Evolutionary conservation across 2,888 invertebrate genomes (phyloP).

Genomic region (Lucinisca nassula): DNA sequence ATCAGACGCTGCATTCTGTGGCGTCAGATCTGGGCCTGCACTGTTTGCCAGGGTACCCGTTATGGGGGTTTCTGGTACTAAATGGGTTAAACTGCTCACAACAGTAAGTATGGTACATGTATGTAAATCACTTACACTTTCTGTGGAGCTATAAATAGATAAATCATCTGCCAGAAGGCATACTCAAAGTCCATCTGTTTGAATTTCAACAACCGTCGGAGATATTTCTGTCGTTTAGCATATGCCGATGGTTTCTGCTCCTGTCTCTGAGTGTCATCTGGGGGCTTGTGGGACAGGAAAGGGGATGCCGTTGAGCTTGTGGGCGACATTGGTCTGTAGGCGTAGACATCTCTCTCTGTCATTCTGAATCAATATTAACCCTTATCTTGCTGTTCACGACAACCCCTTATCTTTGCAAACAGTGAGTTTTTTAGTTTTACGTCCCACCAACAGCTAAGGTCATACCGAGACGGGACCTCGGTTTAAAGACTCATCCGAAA

Average conservation of each 20-base stretch:
- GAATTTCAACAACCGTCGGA: constrained; percentile 92
- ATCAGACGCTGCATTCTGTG: too few relatives aligned
- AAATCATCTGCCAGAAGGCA: constrained; percentile 99
- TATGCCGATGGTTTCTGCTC: constrained; percentile 91
- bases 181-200: constrained; percentile 99
- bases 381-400: too few relatives aligned
- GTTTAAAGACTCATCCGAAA: too few relatives aligned
- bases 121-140: constrained; percentile 91
- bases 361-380: constrained; percentile 27
- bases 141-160: constrained; percentile 97
- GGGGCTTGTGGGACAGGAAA: constrained; percentile 62
- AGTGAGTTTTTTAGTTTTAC: too few relatives aligned
- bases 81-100: too few relatives aligned
- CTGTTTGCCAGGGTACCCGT: too few relatives aligned
- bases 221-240: constrained; percentile 91
- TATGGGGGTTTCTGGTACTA: too few relatives aligned
- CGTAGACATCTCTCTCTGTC: constrained; percentile 60
- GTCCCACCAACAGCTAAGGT: too few relatives aligned
- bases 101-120: too few relatives aligned
- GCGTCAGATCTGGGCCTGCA: too few relatives aligned
- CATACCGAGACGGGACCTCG: too few relatives aligned
- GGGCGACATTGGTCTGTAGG: constrained; percentile 79
- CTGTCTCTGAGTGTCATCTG: constrained; percentile 45
- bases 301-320: constrained; percentile 74
- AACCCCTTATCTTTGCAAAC: too few relatives aligned